These are phyloP conservation scores for Bruchidius siliquastri DNA, from an alignment of 2,888 invertebrate species.

Conservation along the genomic window DNA sequence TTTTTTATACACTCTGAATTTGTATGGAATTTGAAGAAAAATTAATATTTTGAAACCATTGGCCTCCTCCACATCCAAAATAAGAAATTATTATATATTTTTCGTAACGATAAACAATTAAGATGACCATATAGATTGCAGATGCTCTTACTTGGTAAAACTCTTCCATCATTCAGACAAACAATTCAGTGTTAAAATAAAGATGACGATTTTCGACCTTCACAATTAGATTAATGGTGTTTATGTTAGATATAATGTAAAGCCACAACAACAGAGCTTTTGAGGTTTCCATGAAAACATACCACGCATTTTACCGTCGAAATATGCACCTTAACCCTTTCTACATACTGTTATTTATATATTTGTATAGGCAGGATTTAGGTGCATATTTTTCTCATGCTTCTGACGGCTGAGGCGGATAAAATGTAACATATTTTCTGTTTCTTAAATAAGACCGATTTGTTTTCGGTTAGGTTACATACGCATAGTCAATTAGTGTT, in stretches of 20 bases:
- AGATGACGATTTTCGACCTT: not conserved
- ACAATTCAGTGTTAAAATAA: no score
- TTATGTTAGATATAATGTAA: not conserved
- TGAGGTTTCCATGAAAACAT: not conserved
- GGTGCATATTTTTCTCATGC: not conserved
- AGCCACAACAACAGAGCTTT: not conserved
- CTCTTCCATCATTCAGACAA: no score
- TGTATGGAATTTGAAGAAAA: no score
- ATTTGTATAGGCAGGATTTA: not conserved
- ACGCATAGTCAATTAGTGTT: conserved; percentile 35
- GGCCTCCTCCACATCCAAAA: no score
- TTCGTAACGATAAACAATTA: no score
- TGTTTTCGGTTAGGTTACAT: conserved; percentile 26
- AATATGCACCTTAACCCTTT: not conserved
- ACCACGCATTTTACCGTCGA: not conserved
- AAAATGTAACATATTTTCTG: conserved; percentile 27
- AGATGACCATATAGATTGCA: no score
- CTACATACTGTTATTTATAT: not conserved
- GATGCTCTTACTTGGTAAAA: no score
- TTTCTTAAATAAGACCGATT: conserved; percentile 32
- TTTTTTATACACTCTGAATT: no score
- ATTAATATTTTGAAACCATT: no score
- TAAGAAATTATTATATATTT: no score
- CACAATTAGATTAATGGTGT: not conserved
- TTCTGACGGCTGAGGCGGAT: conserved; percentile 2